A percentile compares a stretch with the other conserved stretches of the same genome.
Conservation (phyloP, 2,113 vertebrate genomes). For the Elachura formosa region DNA sequence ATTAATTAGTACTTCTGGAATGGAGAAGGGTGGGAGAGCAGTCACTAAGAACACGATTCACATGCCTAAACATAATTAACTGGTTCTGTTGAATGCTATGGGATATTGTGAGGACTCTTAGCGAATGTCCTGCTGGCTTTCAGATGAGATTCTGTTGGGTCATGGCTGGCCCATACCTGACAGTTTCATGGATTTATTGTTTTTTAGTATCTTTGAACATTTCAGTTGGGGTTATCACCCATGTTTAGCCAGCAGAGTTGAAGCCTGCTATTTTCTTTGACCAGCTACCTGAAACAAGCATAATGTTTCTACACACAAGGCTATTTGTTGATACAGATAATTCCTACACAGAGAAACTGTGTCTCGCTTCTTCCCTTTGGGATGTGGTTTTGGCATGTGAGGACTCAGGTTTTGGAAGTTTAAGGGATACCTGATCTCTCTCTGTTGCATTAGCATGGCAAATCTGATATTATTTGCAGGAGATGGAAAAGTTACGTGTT, state of each 20-base stretch:
- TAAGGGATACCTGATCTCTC: neutral
- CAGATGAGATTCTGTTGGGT: neutral
- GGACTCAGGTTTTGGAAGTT: neutral
- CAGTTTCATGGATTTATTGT: neutral
- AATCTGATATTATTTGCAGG: neutral
- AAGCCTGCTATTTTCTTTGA: neutral
- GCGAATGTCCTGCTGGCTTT: neutral
- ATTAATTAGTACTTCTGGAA: neutral
- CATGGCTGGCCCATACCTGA: neutral
- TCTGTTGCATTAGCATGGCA: accelerated
- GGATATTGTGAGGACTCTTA: neutral
- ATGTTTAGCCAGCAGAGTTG: neutral
- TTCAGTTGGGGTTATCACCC: neutral
- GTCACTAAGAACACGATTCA: neutral
- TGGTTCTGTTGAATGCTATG: neutral
- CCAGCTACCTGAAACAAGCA: neutral
- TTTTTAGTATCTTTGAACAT: neutral
- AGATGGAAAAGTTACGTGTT: neutral
- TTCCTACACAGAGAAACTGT: neutral
- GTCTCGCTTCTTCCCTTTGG: neutral
- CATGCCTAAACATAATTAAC: neutral
- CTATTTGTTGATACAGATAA: neutral
- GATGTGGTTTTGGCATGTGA: neutral
- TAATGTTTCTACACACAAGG: neutral
- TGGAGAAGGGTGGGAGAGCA: neutral